Evolutionary conservation across 2,113 vertebrate species (phyloP).

Genomic region (Otis tarda): DNA sequence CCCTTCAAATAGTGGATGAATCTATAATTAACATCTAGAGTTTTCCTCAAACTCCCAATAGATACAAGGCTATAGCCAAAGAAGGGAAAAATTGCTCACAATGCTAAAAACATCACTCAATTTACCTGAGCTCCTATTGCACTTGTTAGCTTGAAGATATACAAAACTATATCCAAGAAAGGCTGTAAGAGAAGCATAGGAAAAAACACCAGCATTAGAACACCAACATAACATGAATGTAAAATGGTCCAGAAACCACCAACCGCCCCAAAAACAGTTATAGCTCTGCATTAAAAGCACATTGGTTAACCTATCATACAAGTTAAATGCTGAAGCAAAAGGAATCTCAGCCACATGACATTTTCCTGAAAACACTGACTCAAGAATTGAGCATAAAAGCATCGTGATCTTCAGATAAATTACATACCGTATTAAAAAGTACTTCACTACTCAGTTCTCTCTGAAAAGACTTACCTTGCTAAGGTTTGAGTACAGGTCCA

Average conservation of each 20-base stretch:
- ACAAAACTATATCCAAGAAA: constrained; percentile 93
- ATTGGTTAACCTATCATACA: neutral
- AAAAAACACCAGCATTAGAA: constrained; percentile 1
- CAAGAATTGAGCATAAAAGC: neutral
- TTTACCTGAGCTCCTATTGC: constrained; percentile 95
- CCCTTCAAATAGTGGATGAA: neutral
- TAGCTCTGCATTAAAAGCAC: neutral
- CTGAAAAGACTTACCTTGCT: constrained; percentile 86
- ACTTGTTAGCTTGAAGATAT: constrained; percentile 96
- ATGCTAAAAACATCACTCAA: neutral
- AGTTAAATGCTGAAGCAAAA: neutral
- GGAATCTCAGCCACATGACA: neutral
- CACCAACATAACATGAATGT: neutral
- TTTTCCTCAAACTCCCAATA: neutral
- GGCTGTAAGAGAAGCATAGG: constrained; percentile 78
- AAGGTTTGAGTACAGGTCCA: constrained; percentile 97
- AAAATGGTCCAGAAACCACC: neutral
- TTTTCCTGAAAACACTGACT: neutral
- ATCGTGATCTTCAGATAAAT: neutral
- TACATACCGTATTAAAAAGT: neutral
- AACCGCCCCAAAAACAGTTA: neutral
- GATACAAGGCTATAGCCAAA: neutral
- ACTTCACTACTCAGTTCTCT: neutral
- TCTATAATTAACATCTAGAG: neutral
- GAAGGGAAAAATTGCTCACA: neutral